A percentile compares a stretch with the other conserved stretches of the same genome.
These are phyloP conservation scores for Hypocryptadius cinnamomeus DNA, from an alignment of 2,113 vertebrate species.

Conservation along the genomic window DNA sequence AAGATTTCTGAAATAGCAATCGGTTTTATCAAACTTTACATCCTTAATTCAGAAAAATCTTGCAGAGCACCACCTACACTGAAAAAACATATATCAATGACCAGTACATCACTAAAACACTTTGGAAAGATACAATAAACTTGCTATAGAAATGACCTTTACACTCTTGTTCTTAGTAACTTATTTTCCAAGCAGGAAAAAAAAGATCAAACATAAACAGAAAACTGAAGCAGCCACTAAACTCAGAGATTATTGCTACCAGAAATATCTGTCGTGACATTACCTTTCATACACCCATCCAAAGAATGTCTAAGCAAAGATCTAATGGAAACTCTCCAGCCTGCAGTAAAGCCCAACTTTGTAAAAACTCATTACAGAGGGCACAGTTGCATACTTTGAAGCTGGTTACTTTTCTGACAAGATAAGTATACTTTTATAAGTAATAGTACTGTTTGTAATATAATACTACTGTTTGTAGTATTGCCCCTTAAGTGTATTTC, in stretches of 20 bases:
- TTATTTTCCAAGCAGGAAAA: background rate
- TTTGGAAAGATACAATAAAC: background rate
- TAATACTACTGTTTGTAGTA: background rate
- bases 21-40: background rate
- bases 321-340: background rate
- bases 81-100: background rate
- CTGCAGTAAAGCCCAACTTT: background rate
- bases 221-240: background rate
- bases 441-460: background rate
- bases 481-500: background rate
- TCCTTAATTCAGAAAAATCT: background rate
- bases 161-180: background rate
- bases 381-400: background rate
- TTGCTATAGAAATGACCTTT: background rate
- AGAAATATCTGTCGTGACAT: background rate
- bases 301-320: background rate
- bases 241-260: background rate
- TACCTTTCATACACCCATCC: background rate
- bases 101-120: background rate
- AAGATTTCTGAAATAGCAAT: background rate
- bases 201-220: background rate
- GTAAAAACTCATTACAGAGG: background rate
- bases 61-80: background rate
- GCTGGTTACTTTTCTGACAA: background rate
- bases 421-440: background rate